phyloP scores from a whole-genome alignment of 2,113 vertebrate genomes.

The Piprites chloris region DNA sequence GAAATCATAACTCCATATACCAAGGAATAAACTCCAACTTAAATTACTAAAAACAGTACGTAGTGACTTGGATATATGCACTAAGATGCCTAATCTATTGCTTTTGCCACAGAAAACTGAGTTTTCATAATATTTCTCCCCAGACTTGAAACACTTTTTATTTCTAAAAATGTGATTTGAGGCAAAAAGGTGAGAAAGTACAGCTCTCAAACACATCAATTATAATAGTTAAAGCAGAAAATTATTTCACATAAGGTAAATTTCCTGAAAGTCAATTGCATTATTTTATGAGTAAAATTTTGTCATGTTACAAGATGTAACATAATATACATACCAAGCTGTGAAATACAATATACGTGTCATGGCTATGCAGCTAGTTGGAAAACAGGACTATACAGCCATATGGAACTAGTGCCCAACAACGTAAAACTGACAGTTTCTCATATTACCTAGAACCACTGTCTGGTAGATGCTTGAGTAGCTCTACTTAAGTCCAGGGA shows the following conservation, averaged over 20 bases:
- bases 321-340: background rate
- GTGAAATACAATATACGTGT: background rate
- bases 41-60: background rate
- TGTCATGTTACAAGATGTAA: background rate
- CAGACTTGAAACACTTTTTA: background rate
- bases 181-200: background rate
- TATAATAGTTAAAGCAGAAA: background rate
- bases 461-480: background rate
- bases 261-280: background rate
- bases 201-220: background rate
- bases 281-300: background rate
- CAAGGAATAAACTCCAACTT: slow-evolving; percentile 1
- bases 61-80: background rate
- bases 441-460: background rate
- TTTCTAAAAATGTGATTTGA: background rate
- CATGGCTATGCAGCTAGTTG: background rate
- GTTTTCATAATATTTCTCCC: background rate
- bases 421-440: background rate
- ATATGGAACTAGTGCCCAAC: background rate
- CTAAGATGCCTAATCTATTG: background rate
- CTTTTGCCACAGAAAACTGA: background rate
- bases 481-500: background rate
- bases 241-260: background rate
- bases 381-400: background rate
- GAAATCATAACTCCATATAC: slow-evolving; percentile 17